Evolutionary conservation across 2,888 invertebrate species (phyloP).

Genomic region (Fragum sueziense): DNA sequence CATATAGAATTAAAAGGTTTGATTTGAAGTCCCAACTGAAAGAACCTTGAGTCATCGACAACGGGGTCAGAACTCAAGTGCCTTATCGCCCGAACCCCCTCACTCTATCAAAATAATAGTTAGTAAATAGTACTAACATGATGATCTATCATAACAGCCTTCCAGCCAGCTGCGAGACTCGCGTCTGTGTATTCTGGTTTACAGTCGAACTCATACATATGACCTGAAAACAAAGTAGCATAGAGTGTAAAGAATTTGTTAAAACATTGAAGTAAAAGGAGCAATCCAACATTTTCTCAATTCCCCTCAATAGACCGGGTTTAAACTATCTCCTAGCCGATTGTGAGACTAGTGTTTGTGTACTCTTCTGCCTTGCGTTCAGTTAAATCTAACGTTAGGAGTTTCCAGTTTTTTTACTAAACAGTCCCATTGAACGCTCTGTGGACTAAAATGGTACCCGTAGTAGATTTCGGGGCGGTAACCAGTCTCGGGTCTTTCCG

Average conservation of each 20-base stretch:
- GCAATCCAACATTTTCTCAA: neutral
- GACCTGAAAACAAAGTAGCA: neutral
- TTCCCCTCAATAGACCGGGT: neutral
- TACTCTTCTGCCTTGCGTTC: neutral
- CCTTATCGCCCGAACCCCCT: neutral
- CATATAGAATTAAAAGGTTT: too few species aligned
- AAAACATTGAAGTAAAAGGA: too few species aligned
- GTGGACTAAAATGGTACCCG: too few species aligned
- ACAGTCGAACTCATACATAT: constrained; percentile 12
- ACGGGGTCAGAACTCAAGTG: neutral
- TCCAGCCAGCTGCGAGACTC: neutral
- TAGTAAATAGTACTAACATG: neutral
- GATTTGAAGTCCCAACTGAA: neutral
- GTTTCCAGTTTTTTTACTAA: neutral
- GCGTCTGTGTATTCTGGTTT: neutral
- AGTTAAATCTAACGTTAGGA: neutral
- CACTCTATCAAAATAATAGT: neutral
- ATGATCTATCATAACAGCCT: neutral
- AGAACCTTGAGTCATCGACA: neutral
- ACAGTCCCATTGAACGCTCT: too few species aligned
- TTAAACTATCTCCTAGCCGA: neutral
- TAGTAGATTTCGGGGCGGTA: too few species aligned
- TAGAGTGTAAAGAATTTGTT: neutral
- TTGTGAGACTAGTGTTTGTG: neutral
- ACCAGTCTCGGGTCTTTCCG: too few species aligned